Base-by-base conservation (phyloP, 2,888 invertebrate genomes). In the Dolomedes plantarius region DNA sequence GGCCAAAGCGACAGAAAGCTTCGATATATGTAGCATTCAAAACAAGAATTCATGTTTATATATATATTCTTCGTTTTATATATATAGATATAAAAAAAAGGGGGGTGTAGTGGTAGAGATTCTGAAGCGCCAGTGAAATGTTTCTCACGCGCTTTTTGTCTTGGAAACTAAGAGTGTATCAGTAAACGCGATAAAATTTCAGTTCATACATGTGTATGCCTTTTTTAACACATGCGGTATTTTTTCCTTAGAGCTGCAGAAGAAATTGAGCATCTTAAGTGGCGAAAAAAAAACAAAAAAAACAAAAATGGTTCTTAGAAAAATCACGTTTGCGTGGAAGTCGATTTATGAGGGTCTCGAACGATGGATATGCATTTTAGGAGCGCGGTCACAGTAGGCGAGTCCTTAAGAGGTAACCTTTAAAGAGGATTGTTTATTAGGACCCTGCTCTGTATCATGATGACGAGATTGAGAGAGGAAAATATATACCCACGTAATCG, bases 151-250 rank as follows among this genome's bases (percentile, higher is more conserved):
- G 27, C 27, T 64, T 77, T 69, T 77, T 83, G 82, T 71, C 71
- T 73, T 67, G 36, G 64, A 73, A 78, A 73, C 77, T 72, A 68
- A 67, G 56, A 56, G 64, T 73, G 76, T 67, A 67, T 67, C 32
- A 36, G 67, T 67, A 85, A 85, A 85, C 75, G 77, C 77, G 77
- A 77, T 85, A 85, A 78, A 77, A 77, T 77, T 85, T 78, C 83
- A 62, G 73, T 85, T 65, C 73, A 77, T 85, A 77, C 81, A 39
- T 56, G 56, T 56, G 56, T 56, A 56, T 56, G 56, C 16, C 3
- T 46, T 23, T 23, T 56, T 56, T 23, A 56, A 46, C n/a, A 65
- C 56, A 85, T 67, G 72, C 73, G 77, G 69, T 77, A 71, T 78
- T 67, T 56, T 29, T 31, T 1, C 16, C 23, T 31, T 32, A 13